These are phyloP conservation scores for Bryconaethiops microstoma DNA, from an alignment of 2,797 vertebrate genomes.

Conservation along the genomic window DNA sequence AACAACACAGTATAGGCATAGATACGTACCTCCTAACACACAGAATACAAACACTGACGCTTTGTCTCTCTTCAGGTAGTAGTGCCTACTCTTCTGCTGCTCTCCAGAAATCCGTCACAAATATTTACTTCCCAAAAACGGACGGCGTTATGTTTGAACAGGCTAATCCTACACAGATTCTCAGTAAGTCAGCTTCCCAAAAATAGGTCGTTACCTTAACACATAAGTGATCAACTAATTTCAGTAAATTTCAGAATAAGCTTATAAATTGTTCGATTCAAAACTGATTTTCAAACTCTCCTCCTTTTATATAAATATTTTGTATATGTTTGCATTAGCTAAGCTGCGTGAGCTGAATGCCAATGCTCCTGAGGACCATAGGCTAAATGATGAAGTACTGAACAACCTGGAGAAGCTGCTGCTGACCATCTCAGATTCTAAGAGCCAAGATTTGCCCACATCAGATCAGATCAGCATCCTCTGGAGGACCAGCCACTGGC, in stretches of 20 bases:
- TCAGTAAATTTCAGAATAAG: neutral
- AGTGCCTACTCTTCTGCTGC: slow-evolving; percentile 83
- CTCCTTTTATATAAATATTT: neutral
- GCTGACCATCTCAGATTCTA: slow-evolving; percentile 74
- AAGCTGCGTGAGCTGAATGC: slow-evolving; percentile 94
- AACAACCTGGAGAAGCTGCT: slow-evolving; percentile 85
- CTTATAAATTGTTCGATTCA: neutral
- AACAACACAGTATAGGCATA: neutral
- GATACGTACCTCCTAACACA: neutral
- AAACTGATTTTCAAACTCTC: neutral
- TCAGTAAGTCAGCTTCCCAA: slow-evolving; percentile 74
- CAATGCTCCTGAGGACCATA: slow-evolving; percentile 82
- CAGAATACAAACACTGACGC: neutral
- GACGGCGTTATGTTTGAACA: slow-evolving; percentile 95
- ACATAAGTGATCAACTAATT: too few relatives aligned
- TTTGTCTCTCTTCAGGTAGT: slow-evolving; percentile 71
- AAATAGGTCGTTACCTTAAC: neutral
- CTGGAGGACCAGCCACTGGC: slow-evolving; percentile 93
- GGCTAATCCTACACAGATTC: slow-evolving; percentile 88
- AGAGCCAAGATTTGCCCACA: slow-evolving; percentile 75
- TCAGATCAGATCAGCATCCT: slow-evolving; percentile 86
- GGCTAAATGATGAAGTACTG: slow-evolving; percentile 85
- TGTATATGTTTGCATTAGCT: slow-evolving; percentile 69
- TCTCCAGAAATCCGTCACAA: slow-evolving; percentile 71
- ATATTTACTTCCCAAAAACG: slow-evolving; percentile 95